Percentiles rank a stretch among this genome's conserved stretches.
phyloP scores from a whole-genome alignment of 2,797 vertebrate species.

The Trematomus bernacchii region DNA sequence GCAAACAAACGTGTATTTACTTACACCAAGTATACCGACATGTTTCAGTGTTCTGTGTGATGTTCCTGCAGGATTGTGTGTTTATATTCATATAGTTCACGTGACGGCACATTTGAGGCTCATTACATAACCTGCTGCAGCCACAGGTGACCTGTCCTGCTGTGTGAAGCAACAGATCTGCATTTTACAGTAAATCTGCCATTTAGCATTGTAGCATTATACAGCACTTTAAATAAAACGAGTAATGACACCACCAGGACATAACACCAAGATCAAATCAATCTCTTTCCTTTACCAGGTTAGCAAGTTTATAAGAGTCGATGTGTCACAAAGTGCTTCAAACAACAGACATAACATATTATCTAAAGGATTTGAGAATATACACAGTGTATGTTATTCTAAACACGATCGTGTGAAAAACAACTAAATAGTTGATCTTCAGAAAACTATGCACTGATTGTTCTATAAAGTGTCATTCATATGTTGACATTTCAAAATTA shows the following conservation, averaged over 20 bases:
- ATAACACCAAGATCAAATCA: neutral
- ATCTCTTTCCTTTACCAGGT: neutral
- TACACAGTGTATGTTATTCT: neutral
- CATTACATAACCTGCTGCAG: slow-evolving; percentile 44
- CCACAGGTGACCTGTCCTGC: slow-evolving; percentile 6
- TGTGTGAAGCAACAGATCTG: neutral
- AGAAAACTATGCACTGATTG: no score
- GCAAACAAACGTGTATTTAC: neutral
- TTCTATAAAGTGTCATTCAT: no score
- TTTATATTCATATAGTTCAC: neutral
- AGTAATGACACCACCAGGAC: neutral
- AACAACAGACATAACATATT: neutral
- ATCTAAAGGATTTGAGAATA: neutral
- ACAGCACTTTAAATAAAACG: neutral
- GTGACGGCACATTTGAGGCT: neutral
- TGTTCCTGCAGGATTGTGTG: neutral
- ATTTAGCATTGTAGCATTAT: no score
- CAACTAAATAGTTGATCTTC: no score
- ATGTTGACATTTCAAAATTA: no score
- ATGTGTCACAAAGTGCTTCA: neutral
- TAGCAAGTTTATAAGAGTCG: neutral
- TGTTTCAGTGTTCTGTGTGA: neutral
- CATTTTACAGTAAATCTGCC: no score
- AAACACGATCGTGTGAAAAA: neutral
- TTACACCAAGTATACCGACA: neutral